phyloP scores from a whole-genome alignment of 1,140 invertebrate species.

The Pseudomyrmex concolor region DNA sequence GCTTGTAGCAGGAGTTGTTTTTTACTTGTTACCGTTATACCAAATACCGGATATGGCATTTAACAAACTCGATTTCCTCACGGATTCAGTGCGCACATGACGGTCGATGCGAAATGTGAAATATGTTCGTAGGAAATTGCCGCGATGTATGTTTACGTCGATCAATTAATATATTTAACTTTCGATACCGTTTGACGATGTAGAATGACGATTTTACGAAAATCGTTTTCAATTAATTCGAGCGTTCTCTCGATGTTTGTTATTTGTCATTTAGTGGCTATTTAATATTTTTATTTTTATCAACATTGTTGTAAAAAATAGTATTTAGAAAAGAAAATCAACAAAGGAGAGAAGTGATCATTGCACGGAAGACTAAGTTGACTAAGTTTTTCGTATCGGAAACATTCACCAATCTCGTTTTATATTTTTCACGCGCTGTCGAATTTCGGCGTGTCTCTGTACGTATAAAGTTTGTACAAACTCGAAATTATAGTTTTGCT shows the following conservation, averaged over 20 bases:
- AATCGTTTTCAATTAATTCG: conserved; percentile 10
- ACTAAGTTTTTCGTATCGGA: not conserved
- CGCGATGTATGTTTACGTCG: conserved; percentile 19
- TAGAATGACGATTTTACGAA: conserved; percentile 19
- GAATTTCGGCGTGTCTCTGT: conserved; percentile 8
- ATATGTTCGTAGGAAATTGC: conserved; percentile 18
- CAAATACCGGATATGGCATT: not conserved
- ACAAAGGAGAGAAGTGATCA: not conserved
- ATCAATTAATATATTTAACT: conserved; percentile 41
- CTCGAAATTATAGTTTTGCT: conserved; percentile 7
- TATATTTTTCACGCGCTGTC: conserved; percentile 12
- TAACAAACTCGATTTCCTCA: not conserved
- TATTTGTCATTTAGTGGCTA: not conserved
- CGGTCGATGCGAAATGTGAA: not conserved
- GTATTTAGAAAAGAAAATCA: conserved; percentile 13
- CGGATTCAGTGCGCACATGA: not conserved
- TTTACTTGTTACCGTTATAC: not conserved
- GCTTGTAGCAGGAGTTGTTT: not conserved
- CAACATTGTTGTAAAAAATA: conserved; percentile 10
- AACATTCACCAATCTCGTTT: not conserved
- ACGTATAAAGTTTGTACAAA: conserved; percentile 5
- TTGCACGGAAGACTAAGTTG: not conserved
- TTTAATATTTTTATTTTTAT: conserved; percentile 10
- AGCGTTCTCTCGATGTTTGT: conserved; percentile 25
- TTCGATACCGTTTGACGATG: conserved; percentile 1